Evolutionary conservation across 2,888 invertebrate genomes (phyloP).

Genomic region (Temnothorax ravouxi): DNA sequence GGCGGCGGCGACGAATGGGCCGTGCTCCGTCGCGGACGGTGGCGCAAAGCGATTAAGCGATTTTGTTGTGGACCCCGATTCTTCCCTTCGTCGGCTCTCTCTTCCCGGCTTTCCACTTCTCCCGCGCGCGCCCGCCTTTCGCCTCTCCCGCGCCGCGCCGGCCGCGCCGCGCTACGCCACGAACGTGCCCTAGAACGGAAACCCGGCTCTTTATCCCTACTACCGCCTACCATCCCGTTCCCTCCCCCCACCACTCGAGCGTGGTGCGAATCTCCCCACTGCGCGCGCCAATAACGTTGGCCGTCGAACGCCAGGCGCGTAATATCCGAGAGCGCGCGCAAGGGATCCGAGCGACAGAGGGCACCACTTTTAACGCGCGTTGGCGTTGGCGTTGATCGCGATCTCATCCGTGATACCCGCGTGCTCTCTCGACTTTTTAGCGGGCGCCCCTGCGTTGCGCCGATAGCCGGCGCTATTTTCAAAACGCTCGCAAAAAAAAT

Average conservation of each 20-base stretch:
- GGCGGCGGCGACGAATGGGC: slow-evolving; percentile 76
- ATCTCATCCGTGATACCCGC: not conserved
- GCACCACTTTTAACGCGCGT: not conserved
- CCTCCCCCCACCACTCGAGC: slow-evolving; percentile 34
- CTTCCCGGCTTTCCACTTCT: slow-evolving; percentile 84
- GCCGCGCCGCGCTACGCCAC: slow-evolving; percentile 81
- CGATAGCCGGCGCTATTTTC: not conserved
- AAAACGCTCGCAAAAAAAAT: not conserved
- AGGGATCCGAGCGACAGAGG: not conserved
- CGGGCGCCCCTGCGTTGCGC: not conserved
- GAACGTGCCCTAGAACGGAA: slow-evolving; percentile 81
- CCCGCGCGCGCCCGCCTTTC: slow-evolving; percentile 83
- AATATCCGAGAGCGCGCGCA: not conserved
- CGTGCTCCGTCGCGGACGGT: slow-evolving; percentile 83
- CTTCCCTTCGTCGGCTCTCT: slow-evolving; percentile 82
- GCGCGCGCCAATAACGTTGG: slow-evolving; percentile 59
- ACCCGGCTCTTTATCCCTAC: slow-evolving; percentile 75
- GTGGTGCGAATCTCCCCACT: slow-evolving; percentile 55
- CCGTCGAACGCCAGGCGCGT: slow-evolving; percentile 67
- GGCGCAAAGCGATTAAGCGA: slow-evolving; percentile 86
- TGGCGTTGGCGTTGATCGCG: not conserved
- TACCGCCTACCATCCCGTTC: not conserved
- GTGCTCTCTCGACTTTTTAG: not conserved
- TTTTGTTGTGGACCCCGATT: slow-evolving; percentile 86
- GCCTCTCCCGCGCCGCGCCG: slow-evolving; percentile 80